Conservation (phyloP, 2,888 invertebrate genomes). For the Microctonus brassicae region DNA sequence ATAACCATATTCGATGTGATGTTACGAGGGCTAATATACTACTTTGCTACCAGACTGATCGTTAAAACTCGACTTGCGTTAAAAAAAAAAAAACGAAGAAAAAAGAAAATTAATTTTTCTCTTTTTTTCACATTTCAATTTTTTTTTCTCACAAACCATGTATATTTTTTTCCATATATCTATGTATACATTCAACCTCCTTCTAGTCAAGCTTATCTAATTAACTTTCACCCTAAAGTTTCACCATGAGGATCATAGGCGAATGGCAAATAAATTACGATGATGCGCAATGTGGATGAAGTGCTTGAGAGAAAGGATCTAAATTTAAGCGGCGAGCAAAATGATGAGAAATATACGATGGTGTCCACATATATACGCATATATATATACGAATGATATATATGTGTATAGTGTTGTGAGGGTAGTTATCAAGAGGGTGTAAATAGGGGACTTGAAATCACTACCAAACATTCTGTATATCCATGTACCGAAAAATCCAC, state of each 20-base stretch:
- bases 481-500: conserved; percentile 55
- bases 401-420: neutral
- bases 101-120: too few relatives aligned
- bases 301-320: neutral
- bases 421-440: conserved; percentile 9
- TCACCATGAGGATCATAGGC: neutral
- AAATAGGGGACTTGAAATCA: conserved; percentile 21
- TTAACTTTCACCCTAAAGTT: neutral
- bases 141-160: neutral
- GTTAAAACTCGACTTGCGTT: conserved; percentile 6
- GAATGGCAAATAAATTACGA: conserved; percentile 1
- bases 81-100: too few relatives aligned
- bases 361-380: too few relatives aligned
- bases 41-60: conserved; percentile 1
- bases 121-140: neutral
- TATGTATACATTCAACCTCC: neutral
- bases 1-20: neutral
- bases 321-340: neutral
- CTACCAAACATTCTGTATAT: conserved; percentile 19
- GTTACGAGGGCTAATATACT: conserved; percentile 8
- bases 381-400: too few relatives aligned
- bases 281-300: neutral
- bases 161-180: neutral
- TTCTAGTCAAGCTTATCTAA: neutral
- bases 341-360: neutral